Conservation (phyloP, 2,113 vertebrate genomes). For the Chaetorhynchus papuensis region DNA sequence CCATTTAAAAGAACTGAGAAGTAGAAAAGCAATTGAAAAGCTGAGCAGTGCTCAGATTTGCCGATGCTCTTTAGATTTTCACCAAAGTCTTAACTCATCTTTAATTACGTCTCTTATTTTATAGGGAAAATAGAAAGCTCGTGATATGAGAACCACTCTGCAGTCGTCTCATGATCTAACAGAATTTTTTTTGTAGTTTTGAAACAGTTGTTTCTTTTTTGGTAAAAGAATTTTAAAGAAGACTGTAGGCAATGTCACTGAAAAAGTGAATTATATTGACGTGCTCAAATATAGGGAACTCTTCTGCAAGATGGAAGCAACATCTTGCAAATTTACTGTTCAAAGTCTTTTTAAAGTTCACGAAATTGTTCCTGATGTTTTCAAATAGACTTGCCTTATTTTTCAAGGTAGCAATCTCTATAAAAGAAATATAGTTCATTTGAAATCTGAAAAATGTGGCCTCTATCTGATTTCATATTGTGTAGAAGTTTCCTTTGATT, state of each 20-base stretch:
- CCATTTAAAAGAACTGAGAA: constrained; percentile 83
- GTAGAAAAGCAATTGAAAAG: constrained; percentile 82
- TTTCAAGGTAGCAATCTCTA: neutral
- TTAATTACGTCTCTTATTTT: constrained; percentile 69
- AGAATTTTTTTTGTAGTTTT: neutral
- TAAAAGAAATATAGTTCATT: neutral
- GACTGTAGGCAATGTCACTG: neutral
- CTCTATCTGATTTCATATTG: neutral
- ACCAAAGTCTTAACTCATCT: constrained; percentile 75
- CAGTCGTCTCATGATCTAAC: constrained; percentile 5
- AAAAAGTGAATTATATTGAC: neutral
- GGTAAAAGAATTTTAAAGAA: neutral
- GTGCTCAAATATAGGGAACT: neutral
- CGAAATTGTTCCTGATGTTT: neutral
- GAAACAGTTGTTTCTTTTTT: neutral
- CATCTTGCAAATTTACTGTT: neutral
- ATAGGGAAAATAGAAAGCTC: neutral
- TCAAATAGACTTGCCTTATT: neutral
- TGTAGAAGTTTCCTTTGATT: neutral
- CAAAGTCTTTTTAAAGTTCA: neutral
- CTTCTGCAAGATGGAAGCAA: neutral
- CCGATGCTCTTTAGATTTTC: constrained; percentile 78
- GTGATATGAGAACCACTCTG: constrained; percentile 19
- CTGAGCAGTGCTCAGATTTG: constrained; percentile 78
- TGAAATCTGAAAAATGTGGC: neutral